Evolutionary conservation across 2,113 vertebrate genomes (phyloP).

Genomic region (Salvelinus fontinalis): DNA sequence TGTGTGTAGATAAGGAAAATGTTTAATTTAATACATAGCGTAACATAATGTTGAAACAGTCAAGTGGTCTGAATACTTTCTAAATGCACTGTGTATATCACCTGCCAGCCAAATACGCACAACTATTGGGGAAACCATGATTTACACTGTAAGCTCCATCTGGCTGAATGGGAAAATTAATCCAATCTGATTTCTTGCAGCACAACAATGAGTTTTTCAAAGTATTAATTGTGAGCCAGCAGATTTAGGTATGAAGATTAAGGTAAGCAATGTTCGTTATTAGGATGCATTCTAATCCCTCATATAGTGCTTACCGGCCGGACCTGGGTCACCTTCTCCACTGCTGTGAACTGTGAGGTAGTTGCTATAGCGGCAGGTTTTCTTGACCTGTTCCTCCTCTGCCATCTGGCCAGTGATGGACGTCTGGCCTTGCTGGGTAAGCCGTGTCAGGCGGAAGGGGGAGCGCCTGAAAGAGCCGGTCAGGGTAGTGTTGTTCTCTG

Average conservation of each 20-base stretch:
- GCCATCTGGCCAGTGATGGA: neutral
- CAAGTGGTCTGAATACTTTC: too few species aligned
- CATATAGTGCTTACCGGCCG: slow-evolving; percentile 51
- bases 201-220: neutral
- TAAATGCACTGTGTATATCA: too few species aligned
- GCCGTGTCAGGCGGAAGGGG: slow-evolving; percentile 57
- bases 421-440: slow-evolving; percentile 37
- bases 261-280: too few species aligned
- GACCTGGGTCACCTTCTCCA: slow-evolving; percentile 14
- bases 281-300: slow-evolving; percentile 6
- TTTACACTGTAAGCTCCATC: neutral
- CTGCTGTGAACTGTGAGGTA: slow-evolving; percentile 37
- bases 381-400: slow-evolving; percentile 16
- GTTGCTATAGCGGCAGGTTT: slow-evolving; percentile 26
- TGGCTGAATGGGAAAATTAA: neutral
- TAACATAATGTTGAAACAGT: too few species aligned
- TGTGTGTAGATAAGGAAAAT: too few species aligned
- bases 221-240: neutral
- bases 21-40: too few species aligned
- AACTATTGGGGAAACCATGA: too few species aligned
- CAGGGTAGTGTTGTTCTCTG: slow-evolving; percentile 66
- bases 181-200: neutral
- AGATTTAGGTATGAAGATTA: neutral
- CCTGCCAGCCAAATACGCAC: too few species aligned
- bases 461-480: slow-evolving; percentile 68